Base-by-base conservation (phyloP, 2,888 invertebrate species). In the Micropterix aruncella region DNA sequence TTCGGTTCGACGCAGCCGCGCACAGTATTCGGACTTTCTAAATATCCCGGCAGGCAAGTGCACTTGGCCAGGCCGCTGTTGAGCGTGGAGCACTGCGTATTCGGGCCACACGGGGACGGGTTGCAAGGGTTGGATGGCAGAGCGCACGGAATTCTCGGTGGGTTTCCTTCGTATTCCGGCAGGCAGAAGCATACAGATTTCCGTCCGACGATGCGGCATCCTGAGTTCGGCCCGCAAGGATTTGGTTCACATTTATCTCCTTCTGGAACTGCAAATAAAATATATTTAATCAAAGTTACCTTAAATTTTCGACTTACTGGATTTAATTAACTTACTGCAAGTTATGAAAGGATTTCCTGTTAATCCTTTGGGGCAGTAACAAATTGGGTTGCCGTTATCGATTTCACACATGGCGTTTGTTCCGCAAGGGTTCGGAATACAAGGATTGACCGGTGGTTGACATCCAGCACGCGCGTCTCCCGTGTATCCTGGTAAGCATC, bases 261-360 rank as follows among this genome's bases (percentile, higher is more conserved):
- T 65, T 90, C 89, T 19, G 89, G 90, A 66, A 91, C 90, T 90
- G 60, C 52, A 74, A 73, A 48, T 44, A 51, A n/a, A n/a, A n/a
- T n/a, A n/a, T n/a, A n/a, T n/a, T n/a, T n/a, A n/a, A n/a, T n/a
- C n/a, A n/a, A n/a, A n/a, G n/a, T n/a, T n/a, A n/a, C n/a, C n/a
- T n/a, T n/a, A n/a, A n/a, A 27, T 12, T 27, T 27, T 19, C 19
- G 27, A 37, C n/a, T 38, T 5, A 39, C 18, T 15, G 5, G 36
- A 14, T 38, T 18, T 14, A 19, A 41, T 37, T 52, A 63, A 84
- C 88, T 76, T 78, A 90, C 90, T 87, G 77, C 90, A 91, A 65
- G 80, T 84, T 58, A 82, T 79, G 60, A 90, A 90, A 38, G 92
- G 92, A 74, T 92, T 90, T 61, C 92, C 92, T 2, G 90, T 91